Percentiles rank a stretch among this genome's conserved stretches.
Conservation (phyloP, 2,888 invertebrate genomes). For the Meiosimyza platycephala region DNA sequence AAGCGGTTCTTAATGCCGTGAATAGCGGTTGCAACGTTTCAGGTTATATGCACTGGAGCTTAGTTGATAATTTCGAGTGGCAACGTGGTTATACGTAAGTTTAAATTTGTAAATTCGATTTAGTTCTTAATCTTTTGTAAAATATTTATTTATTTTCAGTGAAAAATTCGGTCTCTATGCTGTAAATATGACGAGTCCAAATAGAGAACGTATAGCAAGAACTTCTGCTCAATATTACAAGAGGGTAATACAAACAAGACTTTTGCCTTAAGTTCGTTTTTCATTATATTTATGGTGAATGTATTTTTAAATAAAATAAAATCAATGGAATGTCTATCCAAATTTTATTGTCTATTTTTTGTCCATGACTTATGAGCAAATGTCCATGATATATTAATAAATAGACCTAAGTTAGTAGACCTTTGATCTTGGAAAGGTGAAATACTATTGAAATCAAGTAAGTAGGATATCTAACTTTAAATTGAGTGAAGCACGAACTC, state of each 20-base stretch:
- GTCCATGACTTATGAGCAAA: too few relatives aligned
- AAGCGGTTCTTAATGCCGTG: conserved; percentile 54
- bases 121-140: not conserved
- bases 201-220: conserved; percentile 73
- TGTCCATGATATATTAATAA: too few relatives aligned
- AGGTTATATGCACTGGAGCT: conserved; percentile 57
- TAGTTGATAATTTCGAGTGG: conserved; percentile 63
- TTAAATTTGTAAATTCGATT: conserved; percentile 12
- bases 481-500: too few relatives aligned
- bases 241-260: conserved; percentile 44
- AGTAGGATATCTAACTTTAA: too few relatives aligned
- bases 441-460: too few relatives aligned
- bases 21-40: conserved; percentile 56
- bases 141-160: conserved; percentile 65
- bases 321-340: too few relatives aligned
- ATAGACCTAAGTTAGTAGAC: too few relatives aligned
- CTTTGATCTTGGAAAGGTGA: too few relatives aligned
- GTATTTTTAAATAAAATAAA: too few relatives aligned
- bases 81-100: conserved; percentile 57
- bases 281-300: too few relatives aligned
- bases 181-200: conserved; percentile 74
- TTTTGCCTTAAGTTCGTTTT: too few relatives aligned
- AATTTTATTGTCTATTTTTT: too few relatives aligned
- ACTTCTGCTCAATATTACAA: conserved; percentile 67
- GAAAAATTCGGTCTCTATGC: conserved; percentile 76